phyloP scores from a whole-genome alignment of 1,140 invertebrate species.

The Drosophila tropicalis region DNA sequence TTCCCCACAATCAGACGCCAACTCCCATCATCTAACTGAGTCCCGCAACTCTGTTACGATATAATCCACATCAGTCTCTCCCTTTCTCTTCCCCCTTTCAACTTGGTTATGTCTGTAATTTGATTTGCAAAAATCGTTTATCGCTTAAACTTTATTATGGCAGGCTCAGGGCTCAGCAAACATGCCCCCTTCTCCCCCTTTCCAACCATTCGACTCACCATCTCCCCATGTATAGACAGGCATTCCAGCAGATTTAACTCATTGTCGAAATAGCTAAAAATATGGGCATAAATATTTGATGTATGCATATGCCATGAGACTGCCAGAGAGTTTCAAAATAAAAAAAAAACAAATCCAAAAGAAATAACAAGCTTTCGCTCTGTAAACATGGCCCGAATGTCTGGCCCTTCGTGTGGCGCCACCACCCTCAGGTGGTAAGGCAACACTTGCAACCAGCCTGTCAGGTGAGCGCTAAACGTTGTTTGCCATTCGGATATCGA shows the following conservation, averaged over 20 bases:
- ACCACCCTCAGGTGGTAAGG: slow-evolving; percentile 56
- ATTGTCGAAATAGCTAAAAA: slow-evolving; percentile 72
- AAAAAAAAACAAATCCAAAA: slow-evolving; percentile 21
- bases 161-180: slow-evolving; percentile 36
- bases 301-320: slow-evolving; percentile 60
- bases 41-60: slow-evolving; percentile 6
- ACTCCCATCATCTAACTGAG: not conserved
- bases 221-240: slow-evolving; percentile 19
- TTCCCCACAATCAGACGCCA: not conserved
- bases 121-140: slow-evolving; percentile 62
- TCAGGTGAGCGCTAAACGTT: slow-evolving; percentile 75
- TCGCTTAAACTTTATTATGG: slow-evolving; percentile 63
- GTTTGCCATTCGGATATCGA: slow-evolving; percentile 79
- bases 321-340: slow-evolving; percentile 20
- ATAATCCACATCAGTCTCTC: not conserved
- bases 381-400: slow-evolving; percentile 71
- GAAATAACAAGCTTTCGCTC: slow-evolving; percentile 44
- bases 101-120: slow-evolving; percentile 56
- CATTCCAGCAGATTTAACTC: slow-evolving; percentile 74
- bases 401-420: slow-evolving; percentile 14
- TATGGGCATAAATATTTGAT: slow-evolving; percentile 79
- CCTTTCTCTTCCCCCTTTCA: not conserved
- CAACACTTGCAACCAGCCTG: slow-evolving; percentile 59
- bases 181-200: not conserved
- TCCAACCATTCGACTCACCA: not conserved